A percentile compares a stretch with the other conserved stretches of the same genome.
phyloP scores from a whole-genome alignment of 1,140 invertebrate genomes.

The Drosophila virilis region DNA sequence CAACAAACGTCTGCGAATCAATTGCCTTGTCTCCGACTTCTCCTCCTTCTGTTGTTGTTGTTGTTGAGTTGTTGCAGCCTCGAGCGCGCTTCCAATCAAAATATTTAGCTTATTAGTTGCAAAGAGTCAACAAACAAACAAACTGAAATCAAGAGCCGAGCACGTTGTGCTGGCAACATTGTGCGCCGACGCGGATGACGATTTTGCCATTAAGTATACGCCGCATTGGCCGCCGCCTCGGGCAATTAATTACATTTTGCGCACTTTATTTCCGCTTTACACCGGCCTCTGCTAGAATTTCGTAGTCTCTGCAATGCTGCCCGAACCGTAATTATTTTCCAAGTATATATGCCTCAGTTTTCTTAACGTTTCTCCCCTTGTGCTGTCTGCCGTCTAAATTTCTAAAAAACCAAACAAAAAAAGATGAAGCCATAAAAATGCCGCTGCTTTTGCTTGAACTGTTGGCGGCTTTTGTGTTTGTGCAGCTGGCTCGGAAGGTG shows the following conservation, averaged over 20 bases:
- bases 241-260: constrained; percentile 82
- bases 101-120: constrained; percentile 79
- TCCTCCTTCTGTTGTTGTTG: constrained; percentile 31
- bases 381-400: constrained; percentile 1
- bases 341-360: constrained; percentile 45
- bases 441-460: constrained; percentile 58
- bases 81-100: constrained; percentile 62
- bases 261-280: constrained; percentile 77
- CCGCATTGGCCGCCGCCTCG: constrained; percentile 36
- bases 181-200: constrained; percentile 16
- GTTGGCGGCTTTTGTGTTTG: constrained; percentile 52
- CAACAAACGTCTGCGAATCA: constrained; percentile 52
- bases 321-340: constrained; percentile 55
- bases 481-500: constrained; percentile 68
- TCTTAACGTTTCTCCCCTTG: constrained; percentile 17
- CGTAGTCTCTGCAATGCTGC: constrained; percentile 16
- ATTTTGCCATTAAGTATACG: constrained; percentile 46
- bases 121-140: constrained; percentile 67
- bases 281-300: constrained; percentile 62
- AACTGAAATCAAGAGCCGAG: constrained; percentile 18
- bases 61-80: constrained; percentile 26
- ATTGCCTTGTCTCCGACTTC: constrained; percentile 36
- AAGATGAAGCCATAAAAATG: constrained; percentile 75
- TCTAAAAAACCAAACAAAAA: constrained; percentile 22
- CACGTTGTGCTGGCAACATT: constrained; percentile 23